phyloP scores from a whole-genome alignment of 2,113 vertebrate species.

The Gavialis gangeticus region DNA sequence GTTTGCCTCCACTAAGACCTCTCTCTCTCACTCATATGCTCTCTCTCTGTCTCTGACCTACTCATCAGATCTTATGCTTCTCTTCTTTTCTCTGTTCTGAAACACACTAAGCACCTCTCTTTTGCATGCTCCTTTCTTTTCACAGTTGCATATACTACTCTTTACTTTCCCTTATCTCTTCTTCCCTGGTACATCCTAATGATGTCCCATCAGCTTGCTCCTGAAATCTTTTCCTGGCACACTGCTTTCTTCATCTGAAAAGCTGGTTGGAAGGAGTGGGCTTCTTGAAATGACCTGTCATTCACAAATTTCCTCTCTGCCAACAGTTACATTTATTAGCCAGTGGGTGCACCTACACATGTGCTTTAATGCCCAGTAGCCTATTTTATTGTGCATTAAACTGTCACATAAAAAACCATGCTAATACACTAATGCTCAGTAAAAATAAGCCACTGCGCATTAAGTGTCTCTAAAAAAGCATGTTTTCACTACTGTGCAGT shows the following conservation, averaged over 20 bases:
- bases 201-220: not conserved
- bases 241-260: not conserved
- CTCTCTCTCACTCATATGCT: not conserved
- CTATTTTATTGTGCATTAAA: too few species aligned
- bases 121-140: not conserved
- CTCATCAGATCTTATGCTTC: not conserved
- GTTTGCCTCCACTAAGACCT: not conserved
- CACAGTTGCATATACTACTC: not conserved
- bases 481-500: too few species aligned
- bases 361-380: too few species aligned
- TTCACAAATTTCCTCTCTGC: not conserved
- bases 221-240: not conserved
- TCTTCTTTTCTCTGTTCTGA: not conserved
- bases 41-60: not conserved
- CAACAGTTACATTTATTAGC: not conserved
- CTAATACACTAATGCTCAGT: too few species aligned
- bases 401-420: too few species aligned
- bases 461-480: too few species aligned
- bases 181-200: not conserved
- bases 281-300: not conserved
- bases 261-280: not conserved
- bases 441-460: too few species aligned
- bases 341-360: not conserved
- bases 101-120: not conserved
- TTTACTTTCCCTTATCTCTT: fast-evolving